Evolutionary conservation across 1,140 invertebrate genomes (phyloP), one percentile per base, ranked within the genome.

Genomic region (Microplitis demolitor): DNA sequence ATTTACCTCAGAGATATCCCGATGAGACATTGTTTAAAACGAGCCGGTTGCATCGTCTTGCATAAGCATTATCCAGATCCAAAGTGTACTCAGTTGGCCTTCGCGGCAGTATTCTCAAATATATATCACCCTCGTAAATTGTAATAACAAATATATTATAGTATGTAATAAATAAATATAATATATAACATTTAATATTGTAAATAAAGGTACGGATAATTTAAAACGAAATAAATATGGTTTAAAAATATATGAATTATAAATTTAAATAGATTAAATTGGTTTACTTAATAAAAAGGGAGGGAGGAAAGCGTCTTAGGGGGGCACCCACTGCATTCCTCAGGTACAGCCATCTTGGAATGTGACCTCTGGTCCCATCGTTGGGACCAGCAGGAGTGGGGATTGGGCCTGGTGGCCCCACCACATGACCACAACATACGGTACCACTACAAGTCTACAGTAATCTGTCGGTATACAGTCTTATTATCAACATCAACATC

Each of bases 261-360:
- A 58, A 66, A 16, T 64, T 37, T 69, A 34, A 76, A 71, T 58
- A 72, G 73, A 69, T 78, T 80, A 82, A 83, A 85, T 82, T 80
- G 76, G 72, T 68, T 77, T 80, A 83, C 82, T 85, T 85, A 86
- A 84, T 83, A 81, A 82, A 83, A 83, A 81, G 77, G 77, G 77
- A 78, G 76, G 76, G 75, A 77, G 69, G 75, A 78, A 78, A 79
- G 82, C 84, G 83, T 83, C 83, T 84, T 76, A 82, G 81, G 82
- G 79, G 82, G 82, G 84, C 83, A 86, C 83, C 83, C 86, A 86
- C 83, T 85, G 86, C 87, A 88, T 88, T 88, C 87, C 87, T 84
- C 77, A 85, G 84, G 82, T 79, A 83, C 87, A 84, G 86, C 87
- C 87, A 88, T 88, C 85, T 88, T 88, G 87, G 87, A 88, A 88